phyloP scores from a whole-genome alignment of 2,888 invertebrate species.

The Axea sp. region DNA sequence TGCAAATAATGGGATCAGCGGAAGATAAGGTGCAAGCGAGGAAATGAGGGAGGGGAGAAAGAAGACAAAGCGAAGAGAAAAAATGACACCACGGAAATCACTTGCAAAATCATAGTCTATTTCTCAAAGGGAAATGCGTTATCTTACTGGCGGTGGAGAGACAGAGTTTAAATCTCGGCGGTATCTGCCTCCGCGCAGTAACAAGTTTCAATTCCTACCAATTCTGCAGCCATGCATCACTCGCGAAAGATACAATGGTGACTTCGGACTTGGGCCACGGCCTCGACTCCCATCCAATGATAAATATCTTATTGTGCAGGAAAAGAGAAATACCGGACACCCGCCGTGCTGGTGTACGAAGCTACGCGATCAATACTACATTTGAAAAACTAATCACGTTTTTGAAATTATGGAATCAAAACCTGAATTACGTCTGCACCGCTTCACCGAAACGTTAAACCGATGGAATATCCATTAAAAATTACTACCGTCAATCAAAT shows the following conservation, averaged over 20 bases:
- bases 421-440: too few relatives aligned
- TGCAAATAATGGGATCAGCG: constrained; percentile 30
- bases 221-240: constrained; percentile 78
- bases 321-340: constrained; percentile 69
- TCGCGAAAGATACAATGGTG: constrained; percentile 76
- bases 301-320: constrained; percentile 77
- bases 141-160: constrained; percentile 70
- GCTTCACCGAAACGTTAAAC: too few relatives aligned
- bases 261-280: constrained; percentile 72
- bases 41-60: constrained; percentile 13
- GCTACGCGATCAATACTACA: constrained; percentile 3
- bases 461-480: too few relatives aligned
- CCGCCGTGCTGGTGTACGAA: constrained; percentile 49
- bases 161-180: constrained; percentile 74
- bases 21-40: constrained; percentile 19
- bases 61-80: constrained; percentile 8
- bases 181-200: constrained; percentile 73
- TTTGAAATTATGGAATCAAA: too few relatives aligned
- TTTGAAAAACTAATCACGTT: constrained; percentile 1
- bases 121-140: constrained; percentile 48
- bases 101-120: constrained; percentile 48
- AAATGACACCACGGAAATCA: constrained; percentile 35
- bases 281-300: constrained; percentile 68
- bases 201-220: constrained; percentile 78
- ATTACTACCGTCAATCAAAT: too few relatives aligned